Percentiles rank a stretch among this genome's conserved stretches.
phyloP scores from a whole-genome alignment of 2,888 invertebrate species.

The Pseudococcus viburni region DNA sequence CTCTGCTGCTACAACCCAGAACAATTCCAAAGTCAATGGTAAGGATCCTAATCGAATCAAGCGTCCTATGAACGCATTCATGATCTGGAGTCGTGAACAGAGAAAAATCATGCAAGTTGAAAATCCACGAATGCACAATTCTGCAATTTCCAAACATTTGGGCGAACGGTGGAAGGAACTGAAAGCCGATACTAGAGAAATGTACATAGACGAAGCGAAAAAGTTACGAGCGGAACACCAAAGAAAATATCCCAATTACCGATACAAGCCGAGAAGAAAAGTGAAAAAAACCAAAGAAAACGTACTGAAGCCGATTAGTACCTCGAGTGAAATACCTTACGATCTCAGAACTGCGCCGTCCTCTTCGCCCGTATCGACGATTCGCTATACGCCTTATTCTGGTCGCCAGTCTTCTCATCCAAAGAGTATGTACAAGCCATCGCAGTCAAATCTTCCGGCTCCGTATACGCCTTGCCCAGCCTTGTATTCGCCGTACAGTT shows the following conservation, averaged over 20 bases:
- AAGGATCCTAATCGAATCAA: conserved; percentile 80
- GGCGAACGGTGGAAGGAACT: conserved; percentile 99
- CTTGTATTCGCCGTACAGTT: too few species aligned
- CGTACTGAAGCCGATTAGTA: too few species aligned
- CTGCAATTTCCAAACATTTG: conserved; percentile 95
- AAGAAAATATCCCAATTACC: conserved; percentile 99
- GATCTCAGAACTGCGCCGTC: too few species aligned
- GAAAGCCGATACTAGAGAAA: conserved; percentile 94
- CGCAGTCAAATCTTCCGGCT: too few species aligned
- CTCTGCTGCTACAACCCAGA: too few species aligned
- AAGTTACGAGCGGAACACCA: conserved; percentile 96
- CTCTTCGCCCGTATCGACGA: too few species aligned
- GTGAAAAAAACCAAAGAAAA: conserved; percentile 77
- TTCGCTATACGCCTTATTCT: too few species aligned
- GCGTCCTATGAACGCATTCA: conserved; percentile 99
- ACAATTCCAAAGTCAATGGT: not conserved
- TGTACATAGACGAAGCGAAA: conserved; percentile 99
- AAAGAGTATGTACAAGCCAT: too few species aligned
- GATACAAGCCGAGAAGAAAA: conserved; percentile 95
- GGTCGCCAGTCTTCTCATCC: too few species aligned
- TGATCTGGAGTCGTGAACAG: conserved; percentile 99
- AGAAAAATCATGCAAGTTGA: conserved; percentile 98
- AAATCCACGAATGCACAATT: conserved; percentile 99
- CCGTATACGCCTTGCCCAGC: too few species aligned
- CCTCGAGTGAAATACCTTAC: too few species aligned